Evolutionary conservation across 2,113 vertebrate genomes (phyloP), one percentile per base, ranked within the genome.

Genomic region (Apodemus sylvaticus): DNA sequence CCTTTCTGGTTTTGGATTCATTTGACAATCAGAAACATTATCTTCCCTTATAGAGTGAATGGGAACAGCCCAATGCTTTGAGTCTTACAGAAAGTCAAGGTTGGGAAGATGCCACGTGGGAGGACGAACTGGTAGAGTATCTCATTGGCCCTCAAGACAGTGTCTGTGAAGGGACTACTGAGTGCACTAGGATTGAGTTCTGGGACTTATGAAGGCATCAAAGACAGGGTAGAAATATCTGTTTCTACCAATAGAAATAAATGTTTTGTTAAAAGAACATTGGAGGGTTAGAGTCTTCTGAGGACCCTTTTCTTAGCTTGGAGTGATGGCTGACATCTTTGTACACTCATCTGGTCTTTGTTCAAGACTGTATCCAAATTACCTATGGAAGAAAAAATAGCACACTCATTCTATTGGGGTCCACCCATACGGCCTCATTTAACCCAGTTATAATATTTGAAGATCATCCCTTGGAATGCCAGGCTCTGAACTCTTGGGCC

Each of bases 21-120:
- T 93, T 22, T 89, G 60, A 89, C 76, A 10, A 0, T 12, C 48
- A 36, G 51, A 96, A 92, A 79, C 42, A 83, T n/a, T 12, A 8
- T 60, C 13, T 45, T 76, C 16, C 31, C 39, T 10, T 5, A 14
- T 36, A 36, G 36, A 64, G n/a, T 58, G 53, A 29, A 36, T 1
- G 5, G 48, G 48, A 64, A 34, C 48, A 45, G 24, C 68, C 83
- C 29, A 85, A 36, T 36, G 17, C n/a, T 68, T 42, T 55, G 17
- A 26, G 9, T 64, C 83, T 51, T 42, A 6, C 3, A 64, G 22
- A 77, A 77, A 55, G 86, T 51, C 55, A 78, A 66, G 58, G 34
- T 10, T 20, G 62, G 16, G 19, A 1, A 16, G 31, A 3, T 24
- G 6, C 14, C 5, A 42, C 12, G 0, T 14, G 1, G 19, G 3